A percentile compares a stretch with the other conserved stretches of the same genome.
These are phyloP conservation scores for Byasa hedistus DNA, from an alignment of 2,888 invertebrate species.

Conservation along the genomic window DNA sequence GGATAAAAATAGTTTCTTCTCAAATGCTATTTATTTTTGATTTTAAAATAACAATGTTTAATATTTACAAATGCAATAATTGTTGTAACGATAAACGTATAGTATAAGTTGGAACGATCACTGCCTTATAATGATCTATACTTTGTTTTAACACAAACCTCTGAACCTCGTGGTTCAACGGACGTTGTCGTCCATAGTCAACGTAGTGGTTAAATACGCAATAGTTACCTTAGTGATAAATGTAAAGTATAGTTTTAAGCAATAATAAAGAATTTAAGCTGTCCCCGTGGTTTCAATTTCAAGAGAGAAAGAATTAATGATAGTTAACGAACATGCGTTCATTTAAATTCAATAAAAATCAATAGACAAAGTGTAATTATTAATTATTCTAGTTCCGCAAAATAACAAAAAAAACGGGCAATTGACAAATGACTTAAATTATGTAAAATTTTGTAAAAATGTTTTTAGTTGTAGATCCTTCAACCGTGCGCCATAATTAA, in stretches of 20 bases:
- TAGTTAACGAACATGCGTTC: too few species aligned
- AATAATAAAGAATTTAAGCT: constrained; percentile 46
- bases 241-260: constrained; percentile 62
- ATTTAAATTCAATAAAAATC: too few species aligned
- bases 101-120: constrained; percentile 49
- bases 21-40: constrained; percentile 13
- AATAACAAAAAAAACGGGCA: too few species aligned
- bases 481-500: not conserved
- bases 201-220: constrained; percentile 60
- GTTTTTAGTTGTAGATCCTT: not conserved
- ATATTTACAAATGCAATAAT: constrained; percentile 13
- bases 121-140: constrained; percentile 63
- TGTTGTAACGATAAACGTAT: constrained; percentile 30
- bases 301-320: not conserved
- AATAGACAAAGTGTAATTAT: too few species aligned
- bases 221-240: constrained; percentile 67
- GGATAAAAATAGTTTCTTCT: too few species aligned
- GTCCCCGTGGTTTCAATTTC: constrained; percentile 16
- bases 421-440: too few species aligned
- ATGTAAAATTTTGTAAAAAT: constrained; percentile 14
- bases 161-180: constrained; percentile 49
- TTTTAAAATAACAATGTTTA: not conserved
- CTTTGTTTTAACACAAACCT: constrained; percentile 41
- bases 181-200: constrained; percentile 67
- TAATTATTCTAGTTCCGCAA: too few species aligned